These are phyloP conservation scores for Rallus limicola DNA, from an alignment of 2,113 vertebrate genomes.

Conservation along the genomic window DNA sequence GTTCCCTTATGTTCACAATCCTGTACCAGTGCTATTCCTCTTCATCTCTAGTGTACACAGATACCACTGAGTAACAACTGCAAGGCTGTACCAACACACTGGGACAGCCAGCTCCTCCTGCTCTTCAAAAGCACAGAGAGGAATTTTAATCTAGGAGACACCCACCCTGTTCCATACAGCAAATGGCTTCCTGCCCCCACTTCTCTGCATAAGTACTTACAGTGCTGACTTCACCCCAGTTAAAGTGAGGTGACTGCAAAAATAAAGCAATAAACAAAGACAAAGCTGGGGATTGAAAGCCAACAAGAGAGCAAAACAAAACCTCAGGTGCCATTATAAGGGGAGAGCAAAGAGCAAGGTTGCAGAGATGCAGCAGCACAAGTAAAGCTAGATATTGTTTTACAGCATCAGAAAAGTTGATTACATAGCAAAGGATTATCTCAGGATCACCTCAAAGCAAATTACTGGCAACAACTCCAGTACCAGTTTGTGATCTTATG, in stretches of 20 bases:
- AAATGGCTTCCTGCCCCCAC: not conserved
- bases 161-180: not conserved
- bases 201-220: not conserved
- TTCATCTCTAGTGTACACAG: not conserved
- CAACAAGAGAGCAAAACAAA: not conserved
- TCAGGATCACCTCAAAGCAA: not conserved
- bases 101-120: not conserved
- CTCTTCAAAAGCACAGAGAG: not conserved
- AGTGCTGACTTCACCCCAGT: not conserved
- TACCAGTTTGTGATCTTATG: not conserved
- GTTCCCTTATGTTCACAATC: not conserved
- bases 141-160: not conserved
- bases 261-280: not conserved
- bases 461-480: not conserved
- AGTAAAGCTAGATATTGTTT: not conserved
- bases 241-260: not conserved
- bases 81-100: not conserved
- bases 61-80: not conserved
- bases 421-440: not conserved
- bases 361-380: not conserved
- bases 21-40: not conserved
- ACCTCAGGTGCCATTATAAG: not conserved
- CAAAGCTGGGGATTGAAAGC: not conserved
- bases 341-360: not conserved
- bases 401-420: not conserved